Evolutionary conservation across 2,113 vertebrate genomes (phyloP).

Genomic region (Amphiprion percula): DNA sequence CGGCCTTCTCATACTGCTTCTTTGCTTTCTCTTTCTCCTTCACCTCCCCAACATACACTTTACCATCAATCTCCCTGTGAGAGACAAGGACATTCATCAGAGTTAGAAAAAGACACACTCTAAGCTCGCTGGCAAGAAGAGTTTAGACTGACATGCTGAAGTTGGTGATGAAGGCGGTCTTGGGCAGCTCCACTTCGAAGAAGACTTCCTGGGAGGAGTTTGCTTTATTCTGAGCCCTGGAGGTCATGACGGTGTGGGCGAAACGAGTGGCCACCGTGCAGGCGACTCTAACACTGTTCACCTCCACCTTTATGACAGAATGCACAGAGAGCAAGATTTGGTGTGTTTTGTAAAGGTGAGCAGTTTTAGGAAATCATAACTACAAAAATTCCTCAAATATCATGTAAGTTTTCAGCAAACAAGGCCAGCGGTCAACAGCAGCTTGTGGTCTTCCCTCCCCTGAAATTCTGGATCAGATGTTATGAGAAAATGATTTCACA

Average conservation of each 20-base stretch:
- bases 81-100: constrained; percentile 2
- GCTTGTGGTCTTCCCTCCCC: not conserved
- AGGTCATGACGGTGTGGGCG: constrained; percentile 91
- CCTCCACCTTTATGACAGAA: constrained; percentile 69
- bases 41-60: constrained; percentile 88
- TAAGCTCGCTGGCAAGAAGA: not conserved
- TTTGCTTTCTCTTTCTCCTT: constrained; percentile 94
- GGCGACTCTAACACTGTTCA: constrained; percentile 86
- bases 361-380: constrained; percentile 57
- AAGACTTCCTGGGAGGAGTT: constrained; percentile 87
- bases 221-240: constrained; percentile 89
- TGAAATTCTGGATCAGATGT: constrained; percentile 4
- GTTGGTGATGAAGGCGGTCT: constrained; percentile 95
- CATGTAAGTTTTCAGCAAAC: not conserved
- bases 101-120: not conserved
- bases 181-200: constrained; percentile 94
- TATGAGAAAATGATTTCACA: constrained; percentile 4
- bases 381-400: not conserved
- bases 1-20: constrained; percentile 91
- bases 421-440: not conserved
- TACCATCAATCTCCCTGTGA: constrained; percentile 88
- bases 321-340: constrained; percentile 77
- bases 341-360: constrained; percentile 77
- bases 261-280: constrained; percentile 91
- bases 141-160: constrained; percentile 90